Base-by-base conservation (phyloP, 2,888 invertebrate genomes). In the Operophtera brumata region DNA sequence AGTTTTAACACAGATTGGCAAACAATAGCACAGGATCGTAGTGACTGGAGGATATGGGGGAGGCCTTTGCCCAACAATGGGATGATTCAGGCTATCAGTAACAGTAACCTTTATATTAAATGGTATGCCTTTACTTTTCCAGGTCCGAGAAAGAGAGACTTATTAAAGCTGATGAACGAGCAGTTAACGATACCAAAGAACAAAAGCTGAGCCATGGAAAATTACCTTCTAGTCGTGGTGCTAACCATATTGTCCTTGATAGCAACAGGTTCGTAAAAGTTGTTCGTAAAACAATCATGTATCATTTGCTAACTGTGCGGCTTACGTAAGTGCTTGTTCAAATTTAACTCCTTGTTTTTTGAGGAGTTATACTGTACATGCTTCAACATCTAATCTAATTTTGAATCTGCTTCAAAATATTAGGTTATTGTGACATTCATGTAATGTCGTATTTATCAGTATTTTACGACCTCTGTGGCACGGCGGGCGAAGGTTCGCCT, bases 201-300 rank as follows among this genome's bases (percentile, higher is more conserved):
- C 51, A 45, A 43, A 32, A 57, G 45, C 14, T 32, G 47, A 57
- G 32, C 39, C 47, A 80, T 82, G 83, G 80, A 83, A 70, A 76
- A 78, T 69, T 73, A 69, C 51, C 54, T 77, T 53, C 54, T 80
- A 64, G 69, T 73, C 32, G 66, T 79, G 65, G 70, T 74, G 65
- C 64, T 71, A 55, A 69, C 71, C 54, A 64, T 80, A 62, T 64
- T 84, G 68, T 74, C 84, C 62, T 75, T 84, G 58, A 69, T 79
- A 62, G 67, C 74, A 62, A 77, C 80, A 82, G 86, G 86, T 86
- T 71, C 30, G 82, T 78, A 67, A 37, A 56, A 50, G 56, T 46
- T 35, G 50, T 55, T 54, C 39, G 28, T 32, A 37, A 14, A 48
- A 51, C 48, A 44, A 43, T 43, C 42, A 49, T 25, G 42, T 54